phyloP scores from a whole-genome alignment of 30 jellyfish, hydroid and myxozoan species.

The Mastigias papua region DNA sequence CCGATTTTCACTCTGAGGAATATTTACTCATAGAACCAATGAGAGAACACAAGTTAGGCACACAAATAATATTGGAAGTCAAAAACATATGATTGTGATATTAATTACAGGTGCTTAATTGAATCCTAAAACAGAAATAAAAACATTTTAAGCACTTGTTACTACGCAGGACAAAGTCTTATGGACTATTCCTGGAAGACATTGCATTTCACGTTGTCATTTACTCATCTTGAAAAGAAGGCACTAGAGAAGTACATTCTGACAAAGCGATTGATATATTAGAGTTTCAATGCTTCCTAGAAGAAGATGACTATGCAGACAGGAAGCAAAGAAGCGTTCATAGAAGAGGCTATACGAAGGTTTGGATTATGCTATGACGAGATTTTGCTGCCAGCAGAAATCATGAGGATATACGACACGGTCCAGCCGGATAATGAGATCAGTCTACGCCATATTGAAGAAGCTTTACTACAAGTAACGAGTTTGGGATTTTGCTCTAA shows the following conservation, averaged over 20 bases:
- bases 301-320: not conserved
- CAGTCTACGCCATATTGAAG: constrained; percentile 52
- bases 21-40: not conserved
- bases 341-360: constrained; percentile 58
- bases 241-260: too few species aligned
- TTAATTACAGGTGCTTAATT: not conserved
- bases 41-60: not conserved
- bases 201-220: too few species aligned
- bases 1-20: not conserved
- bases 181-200: too few species aligned
- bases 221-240: too few species aligned
- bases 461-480: constrained; percentile 35
- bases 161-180: not conserved
- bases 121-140: not conserved
- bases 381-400: constrained; percentile 31
- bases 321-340: not conserved
- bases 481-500: constrained; percentile 30
- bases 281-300: not conserved
- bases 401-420: constrained; percentile 36
- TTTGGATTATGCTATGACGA: constrained; percentile 59
- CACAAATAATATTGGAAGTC: not conserved
- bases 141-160: not conserved
- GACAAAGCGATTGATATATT: too few species aligned
- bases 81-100: not conserved
- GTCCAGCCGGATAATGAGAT: constrained; percentile 59